Evolutionary conservation across 2,113 vertebrate genomes (phyloP), one percentile per base, ranked within the genome.

Genomic region (Hiodon tergisus): DNA sequence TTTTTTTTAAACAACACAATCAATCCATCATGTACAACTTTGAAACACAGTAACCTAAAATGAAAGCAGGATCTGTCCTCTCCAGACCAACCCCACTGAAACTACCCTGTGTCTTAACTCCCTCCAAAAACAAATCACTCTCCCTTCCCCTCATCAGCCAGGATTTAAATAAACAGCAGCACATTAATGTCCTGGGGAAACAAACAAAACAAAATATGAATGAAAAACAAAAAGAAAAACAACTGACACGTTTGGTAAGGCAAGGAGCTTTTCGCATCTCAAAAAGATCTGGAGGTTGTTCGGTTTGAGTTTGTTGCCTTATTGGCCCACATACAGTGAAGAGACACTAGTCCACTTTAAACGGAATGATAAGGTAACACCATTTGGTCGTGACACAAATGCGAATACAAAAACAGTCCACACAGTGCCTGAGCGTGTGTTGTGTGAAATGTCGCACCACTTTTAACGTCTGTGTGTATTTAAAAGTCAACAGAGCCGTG

Each of bases 171-270:
- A 74, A 57, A 68, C 8, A 66, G 31, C 3, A 6, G 5, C 16
- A 73, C 47, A 70, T 50, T 51, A 68, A 68, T n/a, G 48, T 50
- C 53, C 31, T 54, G n/a, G 51, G 67, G 48, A 4, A 54, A 54
- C 16, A 69, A 3, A 14, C 6, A 31, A 5, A 69, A 69, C 6
- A 54, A 9, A 53, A 63, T 10, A 69, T 13, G 31, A 31, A 31
- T 31, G 0, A 54, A 11, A 69, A 52, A 31, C 6, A 53, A 47
- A 9, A 4, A 4, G 16, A 17, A 16, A 31, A 57, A 11, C 48
- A 9, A 59, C 59, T 46, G 63, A 67, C 65, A 75, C 63, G 46
- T 75, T 67, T 55, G 11, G 73, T 75, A 75, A 75, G 73, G 73
- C 73, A 51, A 75, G 73, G 31, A 17, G 55, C 53, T 9, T 5